phyloP scores from a whole-genome alignment of 1,140 invertebrate species.

The Chironomus tepperi region DNA sequence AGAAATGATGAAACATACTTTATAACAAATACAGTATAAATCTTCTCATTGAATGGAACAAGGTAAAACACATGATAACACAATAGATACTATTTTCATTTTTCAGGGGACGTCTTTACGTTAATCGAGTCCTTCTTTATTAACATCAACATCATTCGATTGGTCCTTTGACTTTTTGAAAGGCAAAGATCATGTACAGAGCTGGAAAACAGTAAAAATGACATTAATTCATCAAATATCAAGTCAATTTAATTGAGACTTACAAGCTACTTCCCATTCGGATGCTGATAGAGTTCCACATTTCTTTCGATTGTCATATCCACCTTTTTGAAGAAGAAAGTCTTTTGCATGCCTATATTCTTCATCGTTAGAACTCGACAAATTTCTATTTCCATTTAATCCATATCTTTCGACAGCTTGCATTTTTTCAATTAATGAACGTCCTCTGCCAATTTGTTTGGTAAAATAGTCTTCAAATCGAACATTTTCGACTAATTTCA shows the following conservation, averaged over 20 bases:
- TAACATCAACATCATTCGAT: background rate
- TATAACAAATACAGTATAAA: too few relatives aligned
- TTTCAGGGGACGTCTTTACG: too few relatives aligned
- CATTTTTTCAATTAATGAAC: constrained; percentile 61
- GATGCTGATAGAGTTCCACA: constrained; percentile 75
- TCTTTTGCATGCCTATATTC: constrained; percentile 68
- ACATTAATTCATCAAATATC: constrained; percentile 25
- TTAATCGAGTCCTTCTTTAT: too few relatives aligned
- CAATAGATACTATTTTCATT: too few relatives aligned
- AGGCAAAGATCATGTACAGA: constrained; percentile 75
- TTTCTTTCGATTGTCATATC: constrained; percentile 40
- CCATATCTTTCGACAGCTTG: constrained; percentile 64
- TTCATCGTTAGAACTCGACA: constrained; percentile 47
- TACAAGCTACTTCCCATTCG: constrained; percentile 91
- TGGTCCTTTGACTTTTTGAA: constrained; percentile 57
- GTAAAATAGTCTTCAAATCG: constrained; percentile 77
- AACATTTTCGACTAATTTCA: constrained; percentile 64
- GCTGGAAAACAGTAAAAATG: constrained; percentile 51
- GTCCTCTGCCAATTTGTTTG: constrained; percentile 46
- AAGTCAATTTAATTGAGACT: constrained; percentile 36
- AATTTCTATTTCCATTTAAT: constrained; percentile 42
- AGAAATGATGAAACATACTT: too few relatives aligned
- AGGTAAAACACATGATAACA: too few relatives aligned
- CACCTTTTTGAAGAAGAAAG: constrained; percentile 43
- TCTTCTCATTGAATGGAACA: too few relatives aligned